Conservation (phyloP, 2,888 invertebrate species). For the Polydesmus complanatus region DNA sequence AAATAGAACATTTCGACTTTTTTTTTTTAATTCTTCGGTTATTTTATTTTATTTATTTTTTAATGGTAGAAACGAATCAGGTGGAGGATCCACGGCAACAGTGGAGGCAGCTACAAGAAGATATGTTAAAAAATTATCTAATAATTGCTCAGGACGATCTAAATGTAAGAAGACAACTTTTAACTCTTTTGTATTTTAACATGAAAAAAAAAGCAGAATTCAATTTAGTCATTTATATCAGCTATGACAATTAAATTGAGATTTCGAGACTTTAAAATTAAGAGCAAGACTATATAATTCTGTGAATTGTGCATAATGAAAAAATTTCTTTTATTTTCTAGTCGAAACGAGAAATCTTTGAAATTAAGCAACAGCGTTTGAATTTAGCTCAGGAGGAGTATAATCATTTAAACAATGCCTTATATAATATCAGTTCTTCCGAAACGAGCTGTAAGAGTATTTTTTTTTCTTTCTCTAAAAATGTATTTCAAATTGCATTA, state of each 20-base stretch:
- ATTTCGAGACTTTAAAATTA: neutral
- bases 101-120: slow-evolving; percentile 93
- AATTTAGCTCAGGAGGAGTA: slow-evolving; percentile 91
- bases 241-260: neutral
- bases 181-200: neutral
- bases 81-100: slow-evolving; percentile 90
- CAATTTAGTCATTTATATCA: neutral
- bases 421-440: slow-evolving; percentile 61
- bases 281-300: neutral
- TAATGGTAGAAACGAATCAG: slow-evolving; percentile 77
- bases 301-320: neutral
- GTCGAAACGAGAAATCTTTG: slow-evolving; percentile 94
- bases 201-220: too few species aligned
- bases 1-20: slow-evolving; percentile 39
- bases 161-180: slow-evolving; percentile 47
- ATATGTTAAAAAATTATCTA: slow-evolving; percentile 91
- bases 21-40: slow-evolving; percentile 4
- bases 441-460: slow-evolving; percentile 76
- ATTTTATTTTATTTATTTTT: too few species aligned
- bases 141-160: slow-evolving; percentile 89
- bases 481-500: neutral
- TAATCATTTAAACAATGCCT: slow-evolving; percentile 74
- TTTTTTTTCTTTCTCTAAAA: neutral
- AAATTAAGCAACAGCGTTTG: slow-evolving; percentile 86
- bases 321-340: slow-evolving; percentile 35